Evolutionary conservation across 2,797 vertebrate genomes (phyloP), one percentile per base, ranked within the genome.

Genomic region (Phrynocephalus guinanensis): DNA sequence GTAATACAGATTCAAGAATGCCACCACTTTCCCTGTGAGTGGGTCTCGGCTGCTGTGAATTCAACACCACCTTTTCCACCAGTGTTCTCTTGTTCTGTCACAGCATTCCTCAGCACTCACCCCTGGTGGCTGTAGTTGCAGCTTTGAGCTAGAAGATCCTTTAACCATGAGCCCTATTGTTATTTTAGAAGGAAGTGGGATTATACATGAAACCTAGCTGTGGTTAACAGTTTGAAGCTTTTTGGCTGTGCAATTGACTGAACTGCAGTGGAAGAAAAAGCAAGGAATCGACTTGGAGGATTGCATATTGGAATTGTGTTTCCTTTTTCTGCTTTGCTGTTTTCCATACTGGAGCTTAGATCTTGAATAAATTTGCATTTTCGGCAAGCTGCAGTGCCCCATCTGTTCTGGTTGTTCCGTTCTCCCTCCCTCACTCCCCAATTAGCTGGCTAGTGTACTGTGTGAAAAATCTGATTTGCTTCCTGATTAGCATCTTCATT

Each of bases 401-500:
- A 77, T 87, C 90, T 92, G 79, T 22, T 92, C 83, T 20, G 66
- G 50, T 2, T 91, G 85, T 82, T 44, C 79, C 3, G 88, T 1
- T 81, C 76, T 89, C 85, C 76, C 50, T 79, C 80, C 88, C 38
- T 68, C 86, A 1, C 72, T 60, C 52, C 87, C 83, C 86, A 87
- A 0, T 91, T 92, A 92, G 90, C 87, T 92, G 91, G 86, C 78
- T 89, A 63, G 28, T 5, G 24, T 48, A 68, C 86, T 20, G 1
- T 67, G 76, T 90, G 92, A 89, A 91, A 92, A 91, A 89, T 92
- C 90, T 86, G 87, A 89, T 92, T 87, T 86, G 50, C 91, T 94
- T 92, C 84, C 87, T 88, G 86, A 88, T 90, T 86, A 71, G 86
- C 78, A 66, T 83, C 90, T 87, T 92, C 60, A 16, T 92, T 93